Evolutionary conservation across 1,140 invertebrate species (phyloP).

Genomic region (Pseudomyrmex flavicornis): DNA sequence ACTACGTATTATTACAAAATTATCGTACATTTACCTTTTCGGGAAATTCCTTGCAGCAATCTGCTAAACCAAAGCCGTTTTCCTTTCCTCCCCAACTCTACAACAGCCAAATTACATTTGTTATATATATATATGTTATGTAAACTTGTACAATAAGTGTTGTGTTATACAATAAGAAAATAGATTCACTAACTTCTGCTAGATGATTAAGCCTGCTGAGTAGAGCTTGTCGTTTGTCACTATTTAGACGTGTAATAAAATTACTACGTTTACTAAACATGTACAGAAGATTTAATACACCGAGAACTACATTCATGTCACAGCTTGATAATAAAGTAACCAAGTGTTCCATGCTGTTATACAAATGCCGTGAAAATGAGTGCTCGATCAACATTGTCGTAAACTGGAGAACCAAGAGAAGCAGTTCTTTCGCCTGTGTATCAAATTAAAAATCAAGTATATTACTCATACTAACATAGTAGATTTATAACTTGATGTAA

Average conservation of each 20-base stretch:
- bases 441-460: conserved; percentile 68
- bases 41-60: conserved; percentile 90
- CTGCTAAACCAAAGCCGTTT: conserved; percentile 94
- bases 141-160: no score
- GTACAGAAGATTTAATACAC: conserved; percentile 94
- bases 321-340: conserved; percentile 93
- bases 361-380: conserved; percentile 95
- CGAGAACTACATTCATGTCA: conserved; percentile 95
- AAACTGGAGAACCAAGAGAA: conserved; percentile 93
- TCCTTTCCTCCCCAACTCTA: conserved; percentile 95
- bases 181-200: conserved; percentile 89
- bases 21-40: conserved; percentile 77
- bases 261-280: conserved; percentile 97
- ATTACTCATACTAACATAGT: not conserved
- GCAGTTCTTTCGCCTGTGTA: conserved; percentile 89
- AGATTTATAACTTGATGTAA: not conserved
- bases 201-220: conserved; percentile 92
- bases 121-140: conserved; percentile 3
- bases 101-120: conserved; percentile 71
- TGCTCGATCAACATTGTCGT: conserved; percentile 95
- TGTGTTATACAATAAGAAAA: no score
- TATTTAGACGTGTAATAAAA: conserved; percentile 92
- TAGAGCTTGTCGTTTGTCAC: conserved; percentile 91
- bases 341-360: conserved; percentile 96
- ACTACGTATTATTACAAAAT: not conserved